Evolutionary conservation across 2,113 vertebrate species (phyloP).

Genomic region (Syngnathus floridae): DNA sequence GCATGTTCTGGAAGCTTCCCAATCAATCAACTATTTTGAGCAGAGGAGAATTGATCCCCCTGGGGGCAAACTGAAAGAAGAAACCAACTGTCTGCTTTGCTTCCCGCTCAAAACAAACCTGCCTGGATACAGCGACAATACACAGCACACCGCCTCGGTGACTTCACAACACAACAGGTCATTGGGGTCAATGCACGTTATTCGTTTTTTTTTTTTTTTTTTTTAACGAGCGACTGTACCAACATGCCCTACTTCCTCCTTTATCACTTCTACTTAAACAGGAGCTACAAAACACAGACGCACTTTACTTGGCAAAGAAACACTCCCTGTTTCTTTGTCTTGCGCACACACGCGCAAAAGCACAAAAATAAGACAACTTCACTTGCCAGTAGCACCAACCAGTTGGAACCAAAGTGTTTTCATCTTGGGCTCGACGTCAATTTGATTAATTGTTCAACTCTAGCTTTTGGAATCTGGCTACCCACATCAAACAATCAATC

Average conservation of each 20-base stretch:
- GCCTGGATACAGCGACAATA: conserved; percentile 46
- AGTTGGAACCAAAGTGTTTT: no score
- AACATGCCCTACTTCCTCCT: conserved; percentile 37
- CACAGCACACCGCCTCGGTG: conserved; percentile 29
- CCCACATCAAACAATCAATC: no score
- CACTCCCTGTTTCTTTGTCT: conserved; percentile 18
- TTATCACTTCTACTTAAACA: conserved; percentile 48
- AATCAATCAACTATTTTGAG: conserved; percentile 33
- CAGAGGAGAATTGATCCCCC: conserved; percentile 22
- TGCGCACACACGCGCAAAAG: conserved; percentile 3
- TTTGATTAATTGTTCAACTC: no score
- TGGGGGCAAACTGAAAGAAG: conserved; percentile 23
- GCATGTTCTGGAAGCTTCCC: conserved; percentile 3
- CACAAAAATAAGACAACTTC: neutral
- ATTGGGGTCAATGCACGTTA: conserved; percentile 15
- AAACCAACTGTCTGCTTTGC: conserved; percentile 23
- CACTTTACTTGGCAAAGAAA: conserved; percentile 38
- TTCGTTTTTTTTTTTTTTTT: neutral
- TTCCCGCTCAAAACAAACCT: conserved; percentile 34
- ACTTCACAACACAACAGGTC: conserved; percentile 27
- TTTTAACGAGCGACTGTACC: conserved; percentile 18
- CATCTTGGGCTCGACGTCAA: no score
- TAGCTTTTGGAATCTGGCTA: no score
- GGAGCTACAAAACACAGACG: conserved; percentile 21
- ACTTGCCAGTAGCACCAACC: no score